Base-by-base conservation (phyloP, 2,888 invertebrate species). In the Monoplex corrugatus region DNA sequence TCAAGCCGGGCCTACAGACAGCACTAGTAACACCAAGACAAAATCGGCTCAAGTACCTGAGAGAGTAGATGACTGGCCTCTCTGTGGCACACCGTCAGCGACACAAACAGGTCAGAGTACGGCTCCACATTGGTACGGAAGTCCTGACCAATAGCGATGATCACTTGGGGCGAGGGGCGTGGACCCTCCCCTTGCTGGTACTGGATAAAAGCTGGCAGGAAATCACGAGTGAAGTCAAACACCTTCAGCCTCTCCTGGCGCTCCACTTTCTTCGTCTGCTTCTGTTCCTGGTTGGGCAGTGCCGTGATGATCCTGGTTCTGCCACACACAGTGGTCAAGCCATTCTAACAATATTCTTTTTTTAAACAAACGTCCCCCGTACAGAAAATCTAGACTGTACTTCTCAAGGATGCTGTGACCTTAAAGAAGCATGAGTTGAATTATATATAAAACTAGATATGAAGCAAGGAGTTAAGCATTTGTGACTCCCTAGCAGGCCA, bases 71-170 rank as follows among this genome's bases (percentile, higher is more conserved):
- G 88, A 23, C 88, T 45, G 1, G 94, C 93, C 40, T 91, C 87
- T 32, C 89, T 50, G 45, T 93, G 92, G 6, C 90, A 91, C 0
- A 94, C 90, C 2, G 91, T 91, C 10, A 92, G 92, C 0, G 93
- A 93, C 19, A 94, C 72, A 2, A 94, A 89, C 0, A 93, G 88
- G 45, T 92, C 91, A 28, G 89, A 89, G 32, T 91, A 83, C 16
- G 92, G 90, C 32, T 91, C 90, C 2, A 80, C 90, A 10, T 91
- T 89, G 32, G 87, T 44, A 19, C 89, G 89, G 90, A 93, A 93
- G 88, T 91, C 90, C 78, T 94, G 94, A n/a, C 94, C 94, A 87
- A 94, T 92, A 19, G 92, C 91, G 28, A 94, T 86, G 23, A 92
- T 50, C n/a, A 94, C 91, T 63, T 93, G 91, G 5, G 92, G 89